A percentile compares a stretch with the other conserved stretches of the same genome.
Conservation (phyloP, 2,888 invertebrate species). For the Conops quadrifasciatus region DNA sequence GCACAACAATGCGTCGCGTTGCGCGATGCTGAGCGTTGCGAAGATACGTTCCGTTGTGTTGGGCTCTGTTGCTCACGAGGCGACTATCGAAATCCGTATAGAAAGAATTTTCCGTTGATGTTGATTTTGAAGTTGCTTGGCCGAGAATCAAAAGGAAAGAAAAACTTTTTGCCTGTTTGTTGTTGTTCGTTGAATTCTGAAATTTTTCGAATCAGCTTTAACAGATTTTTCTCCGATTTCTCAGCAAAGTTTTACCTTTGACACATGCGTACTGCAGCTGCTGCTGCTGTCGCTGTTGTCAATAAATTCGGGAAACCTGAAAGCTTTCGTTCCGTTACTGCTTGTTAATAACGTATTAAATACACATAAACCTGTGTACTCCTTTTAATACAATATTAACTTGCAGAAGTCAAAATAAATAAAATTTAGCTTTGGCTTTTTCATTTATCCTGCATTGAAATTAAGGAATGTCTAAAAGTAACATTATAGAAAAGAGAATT, state of each 20-base stretch:
- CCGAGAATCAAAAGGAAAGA: slow-evolving; percentile 37
- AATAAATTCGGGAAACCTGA: too few species aligned
- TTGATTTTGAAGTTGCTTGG: slow-evolving; percentile 45
- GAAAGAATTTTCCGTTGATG: slow-evolving; percentile 47
- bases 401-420: too few species aligned
- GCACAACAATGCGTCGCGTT: slow-evolving; percentile 25
- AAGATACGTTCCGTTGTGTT: slow-evolving; percentile 2
- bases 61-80: slow-evolving; percentile 24
- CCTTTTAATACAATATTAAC: too few species aligned
- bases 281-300: not conserved
- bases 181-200: slow-evolving; percentile 14
- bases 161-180: slow-evolving; percentile 17
- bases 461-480: too few species aligned
- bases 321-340: too few species aligned
- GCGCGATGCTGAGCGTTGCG: not conserved
- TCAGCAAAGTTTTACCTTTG: slow-evolving; percentile 28
- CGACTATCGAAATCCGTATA: slow-evolving; percentile 47
- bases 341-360: too few species aligned
- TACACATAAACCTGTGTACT: too few species aligned
- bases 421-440: too few species aligned
- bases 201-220: slow-evolving; percentile 19
- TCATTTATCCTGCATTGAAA: too few species aligned
- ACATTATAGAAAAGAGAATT: too few species aligned
- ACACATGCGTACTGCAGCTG: slow-evolving; percentile 23
- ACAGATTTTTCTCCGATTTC: slow-evolving; percentile 31